phyloP scores from a whole-genome alignment of 2,113 vertebrate genomes.

The Dissostichus mawsoni region DNA sequence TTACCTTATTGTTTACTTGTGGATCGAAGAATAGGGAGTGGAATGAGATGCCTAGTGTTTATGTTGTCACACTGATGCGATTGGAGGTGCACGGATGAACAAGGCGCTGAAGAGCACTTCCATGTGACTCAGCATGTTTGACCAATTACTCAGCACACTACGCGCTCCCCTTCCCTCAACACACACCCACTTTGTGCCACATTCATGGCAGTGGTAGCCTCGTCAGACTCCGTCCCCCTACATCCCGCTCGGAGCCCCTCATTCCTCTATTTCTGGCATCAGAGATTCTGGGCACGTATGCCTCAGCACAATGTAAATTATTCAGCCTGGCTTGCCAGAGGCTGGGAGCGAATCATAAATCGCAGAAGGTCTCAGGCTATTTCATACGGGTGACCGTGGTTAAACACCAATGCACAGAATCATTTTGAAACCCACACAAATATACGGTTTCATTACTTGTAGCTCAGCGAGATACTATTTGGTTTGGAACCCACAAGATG shows the following conservation, averaged over 20 bases:
- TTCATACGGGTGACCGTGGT: conserved; percentile 84
- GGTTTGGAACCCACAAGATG: conserved; percentile 37
- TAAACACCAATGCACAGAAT: conserved; percentile 84
- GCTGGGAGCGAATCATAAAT: conserved; percentile 86
- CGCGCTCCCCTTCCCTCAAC: neutral
- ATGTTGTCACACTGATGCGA: conserved; percentile 60
- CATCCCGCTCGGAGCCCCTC: conserved; percentile 42
- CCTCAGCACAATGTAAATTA: conserved; percentile 88
- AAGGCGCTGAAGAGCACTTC: conserved; percentile 48
- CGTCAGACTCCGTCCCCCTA: conserved; percentile 54
- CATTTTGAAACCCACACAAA: conserved; percentile 79
- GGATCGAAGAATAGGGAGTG: conserved; percentile 43
- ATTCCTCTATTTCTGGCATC: conserved; percentile 79
- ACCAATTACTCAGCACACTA: conserved; percentile 68
- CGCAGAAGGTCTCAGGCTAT: conserved; percentile 82
- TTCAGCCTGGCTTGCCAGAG: conserved; percentile 85
- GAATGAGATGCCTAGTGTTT: conserved; percentile 52
- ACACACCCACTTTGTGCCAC: conserved; percentile 69
- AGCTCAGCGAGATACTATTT: conserved; percentile 55
- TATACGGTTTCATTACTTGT: conserved; percentile 78
- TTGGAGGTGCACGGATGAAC: conserved; percentile 50
- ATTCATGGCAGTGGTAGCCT: conserved; percentile 46
- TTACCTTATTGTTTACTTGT: conserved; percentile 58
- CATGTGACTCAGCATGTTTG: conserved; percentile 75
- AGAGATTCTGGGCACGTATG: conserved; percentile 84